Base-by-base conservation (phyloP, 2,888 invertebrate species). In the Selenia dentaria region DNA sequence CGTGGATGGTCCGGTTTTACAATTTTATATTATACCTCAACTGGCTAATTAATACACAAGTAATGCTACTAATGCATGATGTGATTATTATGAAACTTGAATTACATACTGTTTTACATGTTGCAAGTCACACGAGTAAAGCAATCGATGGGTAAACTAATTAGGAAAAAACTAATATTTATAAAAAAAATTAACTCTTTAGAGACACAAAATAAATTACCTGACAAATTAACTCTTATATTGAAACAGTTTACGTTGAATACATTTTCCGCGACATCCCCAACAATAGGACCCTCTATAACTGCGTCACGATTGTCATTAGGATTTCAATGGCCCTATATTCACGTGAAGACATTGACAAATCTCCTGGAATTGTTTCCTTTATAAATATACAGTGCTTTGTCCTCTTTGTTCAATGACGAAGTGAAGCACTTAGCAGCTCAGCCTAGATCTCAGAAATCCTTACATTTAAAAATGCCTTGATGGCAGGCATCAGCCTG, bases 291-390 rank as follows among this genome's bases (percentile, higher is more conserved):
- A 34, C 32, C 41, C 37, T 35, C 46, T 37, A 42, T 28, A 37
- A 41, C 29, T 31, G 36, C 18, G 32, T 33, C 41, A 48, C 41
- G 47, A 33, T 24, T 22, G 41, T 48, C 47, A 37, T 48, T 48
- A 48, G 24, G 37, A 48, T 48, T 38, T 33, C 41, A 48, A 48
- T 42, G 41, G 41, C 28, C 36, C 14, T 48, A 52, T 46, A 54
- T 57, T 52, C 52, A 53, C 35, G 39, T 39, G 41, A n/a, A 56
- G 54, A 57, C 54, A 48, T 53, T 54, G 54, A 57, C 52, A 52
- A 57, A 57, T 54, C 34, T 48, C 39, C 32, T 40, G 43, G 33
- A 52, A 52, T 44, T 49, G 44, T 52, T 50, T 52, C 54, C 37
- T 52, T 57, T 51, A 48, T 50, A 57, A 57, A 57, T 54, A 47